Evolutionary conservation across 2,113 vertebrate species (phyloP).

Genomic region (Carollia perspicillata): DNA sequence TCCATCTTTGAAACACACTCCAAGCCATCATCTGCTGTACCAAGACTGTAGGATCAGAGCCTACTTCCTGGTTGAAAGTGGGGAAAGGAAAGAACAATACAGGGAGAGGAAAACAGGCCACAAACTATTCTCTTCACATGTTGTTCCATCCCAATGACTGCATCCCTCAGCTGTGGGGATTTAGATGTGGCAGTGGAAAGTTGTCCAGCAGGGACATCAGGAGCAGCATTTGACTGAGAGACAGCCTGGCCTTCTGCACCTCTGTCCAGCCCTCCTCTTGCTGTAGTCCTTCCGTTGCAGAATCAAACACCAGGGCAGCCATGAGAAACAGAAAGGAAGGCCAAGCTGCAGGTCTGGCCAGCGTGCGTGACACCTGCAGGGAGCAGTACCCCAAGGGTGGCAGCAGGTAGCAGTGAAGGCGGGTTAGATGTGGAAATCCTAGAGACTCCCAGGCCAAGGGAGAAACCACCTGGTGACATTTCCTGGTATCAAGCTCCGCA

Average conservation of each 20-base stretch:
- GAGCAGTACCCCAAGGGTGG: not conserved
- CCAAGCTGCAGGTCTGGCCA: fast-evolving
- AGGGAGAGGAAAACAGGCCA: not conserved
- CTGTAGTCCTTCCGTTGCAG: not conserved
- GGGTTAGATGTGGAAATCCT: not conserved
- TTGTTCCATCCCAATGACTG: not conserved
- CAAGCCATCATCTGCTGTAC: too few species aligned
- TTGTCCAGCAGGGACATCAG: not conserved
- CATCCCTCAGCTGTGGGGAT: fast-evolving
- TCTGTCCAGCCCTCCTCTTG: fast-evolving
- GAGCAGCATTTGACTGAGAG: not conserved
- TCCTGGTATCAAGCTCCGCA: not conserved
- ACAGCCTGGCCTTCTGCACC: fast-evolving
- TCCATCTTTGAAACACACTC: too few species aligned
- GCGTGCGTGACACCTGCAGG: not conserved
- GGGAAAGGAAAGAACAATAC: not conserved
- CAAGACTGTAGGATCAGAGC: not conserved
- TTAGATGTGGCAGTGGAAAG: too few species aligned
- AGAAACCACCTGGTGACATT: not conserved
- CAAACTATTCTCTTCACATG: not conserved
- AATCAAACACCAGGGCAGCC: not conserved
- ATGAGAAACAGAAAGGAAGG: not conserved
- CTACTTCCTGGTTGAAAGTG: not conserved
- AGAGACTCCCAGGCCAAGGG: not conserved
- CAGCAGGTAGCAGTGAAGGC: not conserved